Evolutionary conservation across 2,797 vertebrate genomes (phyloP).

Genomic region (Enteromius trimaculatus): DNA sequence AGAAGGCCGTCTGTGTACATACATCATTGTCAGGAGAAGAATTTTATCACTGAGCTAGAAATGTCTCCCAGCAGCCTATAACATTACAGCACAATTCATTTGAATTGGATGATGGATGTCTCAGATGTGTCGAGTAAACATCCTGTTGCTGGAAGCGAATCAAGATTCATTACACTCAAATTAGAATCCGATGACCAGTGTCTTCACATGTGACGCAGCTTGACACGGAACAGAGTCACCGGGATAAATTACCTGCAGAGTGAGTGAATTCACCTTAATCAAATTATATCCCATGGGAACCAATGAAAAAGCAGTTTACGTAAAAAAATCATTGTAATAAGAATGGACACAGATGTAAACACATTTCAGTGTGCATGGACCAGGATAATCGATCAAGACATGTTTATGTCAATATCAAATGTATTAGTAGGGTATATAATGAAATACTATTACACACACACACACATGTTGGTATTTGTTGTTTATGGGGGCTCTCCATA

Average conservation of each 20-base stretch:
- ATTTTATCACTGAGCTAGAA: conserved; percentile 42
- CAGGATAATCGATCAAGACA: conserved; percentile 6
- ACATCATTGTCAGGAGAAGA: conserved; percentile 46
- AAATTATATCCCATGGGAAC: neutral
- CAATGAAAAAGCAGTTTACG: conserved; percentile 9
- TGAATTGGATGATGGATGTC: conserved; percentile 67
- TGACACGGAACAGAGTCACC: neutral
- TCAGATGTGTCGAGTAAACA: conserved; percentile 55
- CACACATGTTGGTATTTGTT: too few species aligned
- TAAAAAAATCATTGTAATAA: neutral
- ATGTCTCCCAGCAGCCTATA: conserved; percentile 52
- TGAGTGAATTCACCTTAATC: conserved; percentile 20
- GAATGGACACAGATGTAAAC: neutral
- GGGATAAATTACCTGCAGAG: conserved; percentile 22
- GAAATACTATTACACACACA: neutral
- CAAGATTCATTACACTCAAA: conserved; percentile 72
- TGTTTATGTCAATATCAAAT: conserved; percentile 18
- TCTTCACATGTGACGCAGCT: conserved; percentile 57
- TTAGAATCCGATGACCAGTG: conserved; percentile 55
- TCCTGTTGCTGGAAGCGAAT: conserved; percentile 60
- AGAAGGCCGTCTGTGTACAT: conserved; percentile 28
- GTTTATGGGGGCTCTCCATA: too few species aligned
- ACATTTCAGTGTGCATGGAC: neutral
- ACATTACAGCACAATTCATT: conserved; percentile 60
- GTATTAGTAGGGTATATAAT: neutral